These are phyloP conservation scores for Melipona quadrifasciata DNA, from an alignment of 1,140 invertebrate genomes.

Conservation along the genomic window DNA sequence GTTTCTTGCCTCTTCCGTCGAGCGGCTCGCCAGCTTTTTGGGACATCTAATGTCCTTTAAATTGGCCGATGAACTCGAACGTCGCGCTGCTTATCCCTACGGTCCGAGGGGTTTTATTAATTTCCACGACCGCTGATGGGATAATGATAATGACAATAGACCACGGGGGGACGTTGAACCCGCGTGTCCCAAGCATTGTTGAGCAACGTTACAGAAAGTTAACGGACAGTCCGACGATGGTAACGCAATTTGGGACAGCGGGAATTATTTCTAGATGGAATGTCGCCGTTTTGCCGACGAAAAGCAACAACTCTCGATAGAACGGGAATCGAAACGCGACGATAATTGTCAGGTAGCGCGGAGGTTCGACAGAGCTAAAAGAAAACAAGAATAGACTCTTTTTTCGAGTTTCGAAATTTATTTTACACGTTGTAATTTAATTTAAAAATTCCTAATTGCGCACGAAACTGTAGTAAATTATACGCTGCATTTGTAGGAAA, in stretches of 20 bases:
- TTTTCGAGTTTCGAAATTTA: not conserved
- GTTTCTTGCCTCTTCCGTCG: slow-evolving; percentile 13
- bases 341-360: not conserved
- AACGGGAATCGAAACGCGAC: not conserved
- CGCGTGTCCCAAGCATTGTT: not conserved
- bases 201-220: not conserved
- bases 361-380: not conserved
- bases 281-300: not conserved
- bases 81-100: not conserved
- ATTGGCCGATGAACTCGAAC: slow-evolving; percentile 40
- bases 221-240: not conserved
- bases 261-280: not conserved
- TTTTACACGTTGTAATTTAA: not conserved
- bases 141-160: slow-evolving; percentile 31
- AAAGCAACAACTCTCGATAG: not conserved
- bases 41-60: slow-evolving; percentile 46
- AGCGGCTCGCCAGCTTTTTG: slow-evolving; percentile 5
- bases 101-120: slow-evolving; percentile 12
- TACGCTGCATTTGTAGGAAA: no score
- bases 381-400: not conserved
- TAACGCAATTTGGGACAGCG: not conserved
- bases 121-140: slow-evolving; percentile 17
- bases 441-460: not conserved
- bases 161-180: slow-evolving; percentile 6
- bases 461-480: no score